These are phyloP conservation scores for Clarias batrachus DNA, from an alignment of 2,113 vertebrate genomes.

Conservation along the genomic window DNA sequence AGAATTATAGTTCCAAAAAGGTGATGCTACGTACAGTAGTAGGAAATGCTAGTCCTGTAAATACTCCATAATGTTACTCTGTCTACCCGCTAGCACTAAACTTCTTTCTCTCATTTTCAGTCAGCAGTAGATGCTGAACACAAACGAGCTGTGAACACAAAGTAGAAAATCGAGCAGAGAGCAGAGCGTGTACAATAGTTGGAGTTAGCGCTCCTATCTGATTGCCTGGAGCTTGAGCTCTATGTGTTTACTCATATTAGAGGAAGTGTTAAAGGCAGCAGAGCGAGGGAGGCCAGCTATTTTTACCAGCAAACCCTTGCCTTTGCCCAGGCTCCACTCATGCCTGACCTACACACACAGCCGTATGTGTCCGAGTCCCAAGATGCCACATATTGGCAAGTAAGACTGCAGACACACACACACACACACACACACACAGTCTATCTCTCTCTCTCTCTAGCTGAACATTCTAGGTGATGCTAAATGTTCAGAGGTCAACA, in stretches of 20 bases:
- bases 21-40: not conserved
- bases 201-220: constrained; percentile 55
- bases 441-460: not conserved
- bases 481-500: constrained; percentile 36
- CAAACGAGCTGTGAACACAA: not conserved
- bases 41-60: not conserved
- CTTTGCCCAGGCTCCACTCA: constrained; percentile 47
- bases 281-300: constrained; percentile 65
- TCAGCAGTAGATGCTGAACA: not conserved
- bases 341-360: constrained; percentile 2
- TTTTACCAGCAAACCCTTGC: constrained; percentile 67
- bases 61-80: no score
- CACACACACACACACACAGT: constrained; percentile 14
- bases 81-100: not conserved
- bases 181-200: constrained; percentile 47
- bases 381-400: not conserved
- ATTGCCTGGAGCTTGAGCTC: constrained; percentile 63
- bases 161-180: constrained; percentile 12
- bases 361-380: constrained; percentile 31
- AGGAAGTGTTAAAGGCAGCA: constrained; percentile 66
- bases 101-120: not conserved
- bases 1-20: not conserved
- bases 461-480: constrained; percentile 34
- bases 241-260: constrained; percentile 70
- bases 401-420: not conserved